These are phyloP conservation scores for Emydura subglobosa DNA, from an alignment of 2,113 vertebrate species.

Conservation along the genomic window DNA sequence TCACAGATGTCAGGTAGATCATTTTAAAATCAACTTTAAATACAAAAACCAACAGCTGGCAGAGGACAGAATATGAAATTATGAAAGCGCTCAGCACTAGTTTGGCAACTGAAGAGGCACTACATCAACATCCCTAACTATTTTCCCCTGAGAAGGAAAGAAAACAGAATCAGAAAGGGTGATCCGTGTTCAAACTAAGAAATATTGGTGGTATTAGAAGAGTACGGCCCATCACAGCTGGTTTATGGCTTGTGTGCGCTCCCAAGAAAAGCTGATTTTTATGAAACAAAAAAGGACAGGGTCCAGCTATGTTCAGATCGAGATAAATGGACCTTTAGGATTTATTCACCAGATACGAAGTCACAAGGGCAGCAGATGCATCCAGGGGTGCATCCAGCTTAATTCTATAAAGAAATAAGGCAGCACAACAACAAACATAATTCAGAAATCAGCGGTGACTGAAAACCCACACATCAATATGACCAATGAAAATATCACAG, in stretches of 20 bases:
- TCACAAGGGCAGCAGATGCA: not conserved
- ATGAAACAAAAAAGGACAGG: not conserved
- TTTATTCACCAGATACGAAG: not conserved
- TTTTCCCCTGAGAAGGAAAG: not conserved
- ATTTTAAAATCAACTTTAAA: not conserved
- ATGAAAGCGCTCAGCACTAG: not conserved
- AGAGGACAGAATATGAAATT: not conserved
- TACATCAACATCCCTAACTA: not conserved
- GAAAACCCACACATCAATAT: not conserved
- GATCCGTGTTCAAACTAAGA: not conserved
- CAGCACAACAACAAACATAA: not conserved
- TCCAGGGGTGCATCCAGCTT: not conserved
- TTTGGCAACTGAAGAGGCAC: not conserved
- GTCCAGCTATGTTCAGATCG: not conserved
- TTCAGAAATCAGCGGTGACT: not conserved
- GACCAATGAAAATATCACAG: not conserved
- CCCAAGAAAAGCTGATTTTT: not conserved
- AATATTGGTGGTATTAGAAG: not conserved
- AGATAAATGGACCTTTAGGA: rapidly evolving
- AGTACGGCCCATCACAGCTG: not conserved
- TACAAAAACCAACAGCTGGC: not conserved
- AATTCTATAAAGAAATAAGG: not conserved
- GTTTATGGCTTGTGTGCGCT: not conserved
- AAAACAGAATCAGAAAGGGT: not conserved
- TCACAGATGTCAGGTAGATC: not conserved